Percentiles rank a stretch among this genome's conserved stretches.
phyloP scores from a whole-genome alignment of 2,888 invertebrate species.

The Phyllotreta striolata region DNA sequence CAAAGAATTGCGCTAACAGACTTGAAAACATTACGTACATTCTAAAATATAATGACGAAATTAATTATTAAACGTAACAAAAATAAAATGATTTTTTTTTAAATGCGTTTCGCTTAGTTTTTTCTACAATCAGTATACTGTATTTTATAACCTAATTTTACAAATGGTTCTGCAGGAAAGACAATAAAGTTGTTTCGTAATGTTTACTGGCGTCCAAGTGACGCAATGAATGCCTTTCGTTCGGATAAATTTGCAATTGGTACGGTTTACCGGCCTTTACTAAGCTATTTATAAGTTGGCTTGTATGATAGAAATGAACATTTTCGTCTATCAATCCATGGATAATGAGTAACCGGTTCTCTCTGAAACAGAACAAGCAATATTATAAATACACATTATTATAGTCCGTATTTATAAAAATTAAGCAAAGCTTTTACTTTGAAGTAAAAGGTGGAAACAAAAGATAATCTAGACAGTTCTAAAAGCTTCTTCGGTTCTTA shows the following conservation, averaged over 20 bases:
- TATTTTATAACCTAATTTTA: constrained; percentile 52
- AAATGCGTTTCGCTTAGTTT: background rate
- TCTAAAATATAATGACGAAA: too few relatives aligned
- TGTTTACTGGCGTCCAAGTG: constrained; percentile 95
- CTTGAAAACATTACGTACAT: too few relatives aligned
- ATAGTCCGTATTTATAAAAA: too few relatives aligned
- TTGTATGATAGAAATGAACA: constrained; percentile 97
- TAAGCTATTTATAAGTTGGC: constrained; percentile 87
- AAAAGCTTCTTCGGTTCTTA: too few relatives aligned
- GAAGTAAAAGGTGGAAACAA: too few relatives aligned
- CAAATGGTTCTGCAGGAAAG: constrained; percentile 86
- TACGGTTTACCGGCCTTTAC: constrained; percentile 97
- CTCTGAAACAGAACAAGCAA: constrained; percentile 64
- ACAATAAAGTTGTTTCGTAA: constrained; percentile 93
- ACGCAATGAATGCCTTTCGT: constrained; percentile 94
- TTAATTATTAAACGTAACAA: too few relatives aligned
- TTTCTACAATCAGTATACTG: too few relatives aligned
- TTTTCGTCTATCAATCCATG: constrained; percentile 99
- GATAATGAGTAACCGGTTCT: constrained; percentile 90
- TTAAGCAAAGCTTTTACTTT: too few relatives aligned
- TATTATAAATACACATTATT: constrained; percentile 12
- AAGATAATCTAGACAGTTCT: too few relatives aligned
- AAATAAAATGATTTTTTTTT: background rate
- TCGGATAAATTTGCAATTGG: constrained; percentile 93
- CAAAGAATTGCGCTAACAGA: too few relatives aligned